phyloP scores from a whole-genome alignment of 2,888 invertebrate species.

The Oegoconia quadripuncta region DNA sequence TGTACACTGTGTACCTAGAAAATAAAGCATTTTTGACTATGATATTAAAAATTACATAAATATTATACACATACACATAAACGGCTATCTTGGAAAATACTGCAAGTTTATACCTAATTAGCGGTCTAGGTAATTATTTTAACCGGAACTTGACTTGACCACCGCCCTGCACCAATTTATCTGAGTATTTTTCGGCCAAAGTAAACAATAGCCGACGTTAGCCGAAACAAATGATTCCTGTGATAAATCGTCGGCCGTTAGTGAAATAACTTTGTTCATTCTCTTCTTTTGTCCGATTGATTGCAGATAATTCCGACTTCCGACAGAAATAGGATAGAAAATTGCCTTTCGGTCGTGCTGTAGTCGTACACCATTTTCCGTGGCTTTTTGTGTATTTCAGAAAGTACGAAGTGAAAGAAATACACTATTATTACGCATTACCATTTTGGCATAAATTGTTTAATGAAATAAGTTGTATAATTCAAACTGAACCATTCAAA shows the following conservation, averaged over 20 bases:
- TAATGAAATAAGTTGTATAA: too few species aligned
- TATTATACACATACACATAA: too few species aligned
- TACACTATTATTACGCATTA: too few species aligned
- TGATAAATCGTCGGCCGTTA: slow-evolving; percentile 56
- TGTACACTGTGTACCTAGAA: too few species aligned
- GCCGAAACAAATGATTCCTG: slow-evolving; percentile 52
- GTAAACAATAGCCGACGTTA: slow-evolving; percentile 20
- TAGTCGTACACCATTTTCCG: neutral
- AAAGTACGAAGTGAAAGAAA: too few species aligned
- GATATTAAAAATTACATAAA: too few species aligned
- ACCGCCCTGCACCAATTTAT: neutral
- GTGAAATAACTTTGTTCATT: slow-evolving; percentile 53
- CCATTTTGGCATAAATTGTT: too few species aligned
- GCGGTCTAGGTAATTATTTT: too few species aligned
- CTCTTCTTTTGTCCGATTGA: slow-evolving; percentile 64
- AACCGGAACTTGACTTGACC: neutral
- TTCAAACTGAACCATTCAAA: too few species aligned
- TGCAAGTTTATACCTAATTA: too few species aligned
- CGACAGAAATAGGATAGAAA: slow-evolving; percentile 43
- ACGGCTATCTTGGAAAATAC: too few species aligned
- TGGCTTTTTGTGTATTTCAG: neutral
- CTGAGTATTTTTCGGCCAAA: neutral
- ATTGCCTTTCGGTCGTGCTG: slow-evolving; percentile 42
- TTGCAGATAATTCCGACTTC: slow-evolving; percentile 64
- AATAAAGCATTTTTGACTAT: too few species aligned